Percentiles rank a stretch among this genome's conserved stretches.
Evolutionary conservation across 1,140 invertebrate species (phyloP).

Genomic region (Camponotus vicinus): DNA sequence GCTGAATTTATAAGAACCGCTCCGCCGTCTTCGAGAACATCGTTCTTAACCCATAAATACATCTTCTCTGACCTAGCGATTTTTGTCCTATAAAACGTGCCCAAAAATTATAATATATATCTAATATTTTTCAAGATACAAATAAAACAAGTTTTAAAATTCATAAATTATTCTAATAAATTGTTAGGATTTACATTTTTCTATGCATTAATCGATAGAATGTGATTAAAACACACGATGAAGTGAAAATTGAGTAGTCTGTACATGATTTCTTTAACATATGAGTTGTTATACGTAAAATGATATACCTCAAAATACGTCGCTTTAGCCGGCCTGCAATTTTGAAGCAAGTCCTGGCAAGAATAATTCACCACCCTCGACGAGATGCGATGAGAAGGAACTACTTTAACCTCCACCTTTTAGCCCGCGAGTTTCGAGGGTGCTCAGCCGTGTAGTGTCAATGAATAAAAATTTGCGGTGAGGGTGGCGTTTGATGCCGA

Average conservation of each 20-base stretch:
- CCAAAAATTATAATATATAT: slow-evolving; percentile 7
- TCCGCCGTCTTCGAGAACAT: slow-evolving; percentile 12
- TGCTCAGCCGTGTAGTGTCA: slow-evolving; percentile 83
- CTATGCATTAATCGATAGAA: not conserved
- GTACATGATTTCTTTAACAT: not conserved
- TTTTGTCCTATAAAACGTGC: not conserved
- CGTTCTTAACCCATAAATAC: slow-evolving; percentile 44
- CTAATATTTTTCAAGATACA: not conserved
- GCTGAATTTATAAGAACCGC: slow-evolving; percentile 79
- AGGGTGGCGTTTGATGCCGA: slow-evolving; percentile 83
- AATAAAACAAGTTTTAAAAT: not conserved
- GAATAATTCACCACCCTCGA: slow-evolving; percentile 44
- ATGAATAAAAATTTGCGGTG: slow-evolving; percentile 86
- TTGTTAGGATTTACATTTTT: not conserved
- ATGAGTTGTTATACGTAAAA: slow-evolving; percentile 3
- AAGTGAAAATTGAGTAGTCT: too few relatives aligned
- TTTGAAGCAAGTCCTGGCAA: slow-evolving; percentile 1
- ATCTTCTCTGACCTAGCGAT: slow-evolving; percentile 7
- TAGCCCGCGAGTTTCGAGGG: slow-evolving; percentile 70
- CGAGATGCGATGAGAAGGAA: slow-evolving; percentile 48
- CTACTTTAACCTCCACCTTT: slow-evolving; percentile 70
- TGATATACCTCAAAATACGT: not conserved
- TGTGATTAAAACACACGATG: not conserved
- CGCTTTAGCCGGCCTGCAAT: not conserved
- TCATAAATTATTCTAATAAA: not conserved